Base-by-base conservation (phyloP, 2,888 invertebrate species). In the Oligia strigilis region DNA sequence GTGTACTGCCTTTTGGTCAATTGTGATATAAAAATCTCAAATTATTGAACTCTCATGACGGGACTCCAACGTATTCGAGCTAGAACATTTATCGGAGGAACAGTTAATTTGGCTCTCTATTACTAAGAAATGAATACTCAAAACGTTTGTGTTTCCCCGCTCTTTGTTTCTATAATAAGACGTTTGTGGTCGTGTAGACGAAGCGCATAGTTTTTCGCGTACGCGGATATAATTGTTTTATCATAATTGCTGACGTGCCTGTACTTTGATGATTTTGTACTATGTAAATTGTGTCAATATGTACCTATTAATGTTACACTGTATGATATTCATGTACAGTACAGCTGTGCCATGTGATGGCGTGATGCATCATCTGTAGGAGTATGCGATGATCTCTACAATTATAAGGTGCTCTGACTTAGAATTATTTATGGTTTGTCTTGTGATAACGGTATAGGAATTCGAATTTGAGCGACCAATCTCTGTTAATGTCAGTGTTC, bases 351-450 rank as follows among this genome's bases (percentile, higher is more conserved):
- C 96, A 96, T 97, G 92, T 93, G 94, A 97, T 97, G 97, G 95
- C 94, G 93, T 91, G 92, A 89, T 90, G 92, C 93, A 92, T 94
- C 95, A 94, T 94, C 93, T 94, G 82, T 83, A 92, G 92, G 89
- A 93, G 93, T 94, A 92, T 94, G 95, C 94, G 94, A 95, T 96
- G 97, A 97, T 97, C 96, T 97, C 97, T 97, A 97, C 97, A 96
- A 97, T 97, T 97, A 96, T 96, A 96, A 97, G 97, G 97, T 97
- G 97, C 97, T 97, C 97, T 96, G 95, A 95, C 93, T 94, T 97
- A 96, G 96, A 94, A 95, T 95, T 95, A 96, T 95, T 95, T 94
- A 93, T 94, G 95, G 94, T 94, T 94, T 93, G 94, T 95, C 95
- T 95, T 96, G 96, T 96, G 96, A 96, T 96, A 95, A 93, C 93